Percentiles rank a stretch among this genome's conserved stretches.
Conservation (phyloP, 2,888 invertebrate species). For the Vesta saturnalis region DNA sequence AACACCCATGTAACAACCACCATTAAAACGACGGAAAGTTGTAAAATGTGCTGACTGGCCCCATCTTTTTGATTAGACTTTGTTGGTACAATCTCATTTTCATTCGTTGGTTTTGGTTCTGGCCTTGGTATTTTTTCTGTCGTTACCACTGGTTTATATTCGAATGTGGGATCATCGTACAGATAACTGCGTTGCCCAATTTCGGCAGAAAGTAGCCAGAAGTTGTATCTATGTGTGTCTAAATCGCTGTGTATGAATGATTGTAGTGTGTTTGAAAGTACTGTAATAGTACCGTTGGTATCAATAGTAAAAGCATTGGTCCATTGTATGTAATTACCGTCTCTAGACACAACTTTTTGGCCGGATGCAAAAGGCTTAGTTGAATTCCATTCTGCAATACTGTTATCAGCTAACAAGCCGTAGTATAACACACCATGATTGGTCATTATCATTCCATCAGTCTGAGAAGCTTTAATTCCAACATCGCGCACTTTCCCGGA, state of each 20-base stretch:
- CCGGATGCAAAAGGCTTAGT: conserved; percentile 67
- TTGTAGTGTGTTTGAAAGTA: conserved; percentile 74
- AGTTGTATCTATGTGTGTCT: conserved; percentile 70
- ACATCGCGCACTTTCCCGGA: conserved; percentile 66
- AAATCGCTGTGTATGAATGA: conserved; percentile 72
- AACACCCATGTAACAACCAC: not conserved
- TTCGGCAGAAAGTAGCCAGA: conserved; percentile 71
- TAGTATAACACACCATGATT: conserved; percentile 74
- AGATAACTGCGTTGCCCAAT: conserved; percentile 73
- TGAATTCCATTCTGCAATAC: conserved; percentile 77
- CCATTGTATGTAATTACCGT: conserved; percentile 77
- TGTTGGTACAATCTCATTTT: no score
- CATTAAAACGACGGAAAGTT: not conserved
- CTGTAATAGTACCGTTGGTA: conserved; percentile 71
- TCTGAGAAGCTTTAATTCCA: conserved; percentile 73
- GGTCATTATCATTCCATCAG: conserved; percentile 81
- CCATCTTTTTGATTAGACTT: not conserved
- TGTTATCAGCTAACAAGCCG: conserved; percentile 74
- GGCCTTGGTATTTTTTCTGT: not conserved
- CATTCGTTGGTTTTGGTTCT: not conserved
- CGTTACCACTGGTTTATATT: not conserved
- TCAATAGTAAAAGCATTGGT: conserved; percentile 77
- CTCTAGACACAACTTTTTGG: conserved; percentile 73
- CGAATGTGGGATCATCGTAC: conserved; percentile 57
- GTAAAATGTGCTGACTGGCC: not conserved